phyloP scores from a whole-genome alignment of 2,888 invertebrate genomes.

The Synanthedon vespiformis region DNA sequence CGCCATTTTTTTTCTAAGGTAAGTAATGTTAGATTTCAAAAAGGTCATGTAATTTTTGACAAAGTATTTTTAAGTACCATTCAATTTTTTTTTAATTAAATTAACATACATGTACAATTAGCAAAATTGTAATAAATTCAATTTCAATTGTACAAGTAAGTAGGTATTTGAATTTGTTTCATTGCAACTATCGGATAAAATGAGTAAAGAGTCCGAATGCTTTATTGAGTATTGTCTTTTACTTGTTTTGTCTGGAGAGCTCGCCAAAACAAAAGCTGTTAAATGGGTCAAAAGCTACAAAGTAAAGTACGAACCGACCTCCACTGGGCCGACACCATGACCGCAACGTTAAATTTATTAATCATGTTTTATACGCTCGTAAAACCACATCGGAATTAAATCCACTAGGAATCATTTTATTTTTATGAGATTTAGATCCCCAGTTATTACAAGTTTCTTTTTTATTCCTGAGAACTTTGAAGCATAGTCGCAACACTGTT shows the following conservation, averaged over 20 bases:
- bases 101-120: too few species aligned
- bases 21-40: too few species aligned
- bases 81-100: too few species aligned
- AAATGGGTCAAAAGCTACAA: constrained; percentile 61
- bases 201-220: constrained; percentile 21
- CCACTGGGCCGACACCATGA: constrained; percentile 21
- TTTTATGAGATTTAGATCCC: constrained; percentile 67
- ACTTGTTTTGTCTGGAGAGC: constrained; percentile 51
- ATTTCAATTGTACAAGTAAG: too few species aligned
- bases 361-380: constrained; percentile 64
- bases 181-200: constrained; percentile 1
- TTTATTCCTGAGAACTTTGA: constrained; percentile 53
- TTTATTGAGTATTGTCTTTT: too few species aligned
- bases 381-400: constrained; percentile 61
- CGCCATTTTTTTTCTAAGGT: too few species aligned
- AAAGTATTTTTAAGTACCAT: too few species aligned
- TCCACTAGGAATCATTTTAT: constrained; percentile 60
- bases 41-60: too few species aligned
- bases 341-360: constrained; percentile 44
- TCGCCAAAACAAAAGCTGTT: constrained; percentile 39
- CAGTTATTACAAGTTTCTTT: constrained; percentile 54
- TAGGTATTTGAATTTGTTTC: too few species aligned
- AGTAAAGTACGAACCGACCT: constrained; percentile 55
- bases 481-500: constrained; percentile 29
- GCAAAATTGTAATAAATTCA: too few species aligned